Evolutionary conservation across 2,888 invertebrate species (phyloP).

Genomic region (Oligia fasciuncula): DNA sequence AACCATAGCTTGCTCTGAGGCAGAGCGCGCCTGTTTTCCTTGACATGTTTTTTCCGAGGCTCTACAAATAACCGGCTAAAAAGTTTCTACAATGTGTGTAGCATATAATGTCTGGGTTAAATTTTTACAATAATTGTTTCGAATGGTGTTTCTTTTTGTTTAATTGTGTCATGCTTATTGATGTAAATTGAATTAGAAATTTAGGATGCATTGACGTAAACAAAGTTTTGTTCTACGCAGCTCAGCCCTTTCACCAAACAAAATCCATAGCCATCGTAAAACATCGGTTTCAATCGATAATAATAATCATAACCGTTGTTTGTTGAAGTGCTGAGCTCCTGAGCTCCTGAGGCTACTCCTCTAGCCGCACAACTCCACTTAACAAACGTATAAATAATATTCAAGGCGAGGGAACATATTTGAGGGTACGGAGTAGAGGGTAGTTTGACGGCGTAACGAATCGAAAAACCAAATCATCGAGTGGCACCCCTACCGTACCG

Average conservation of each 20-base stretch:
- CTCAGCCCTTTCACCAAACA: background rate
- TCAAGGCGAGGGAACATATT: conserved; percentile 89
- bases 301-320: conserved; percentile 87
- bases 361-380: conserved; percentile 87
- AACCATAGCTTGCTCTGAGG: conserved; percentile 80
- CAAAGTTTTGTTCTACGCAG: background rate
- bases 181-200: background rate
- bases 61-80: conserved; percentile 76
- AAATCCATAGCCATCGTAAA: conserved; percentile 3
- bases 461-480: conserved; percentile 91
- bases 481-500: conserved; percentile 89
- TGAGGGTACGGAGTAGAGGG: conserved; percentile 88
- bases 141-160: background rate
- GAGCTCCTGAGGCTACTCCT: conserved; percentile 86
- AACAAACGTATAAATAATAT: conserved; percentile 91
- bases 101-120: conserved; percentile 27
- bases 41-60: conserved; percentile 84
- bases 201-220: background rate
- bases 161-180: background rate
- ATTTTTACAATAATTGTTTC: conserved; percentile 33
- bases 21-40: conserved; percentile 82
- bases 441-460: conserved; percentile 91
- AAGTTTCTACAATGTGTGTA: conserved; percentile 59
- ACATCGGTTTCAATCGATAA: conserved; percentile 74
- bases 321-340: conserved; percentile 88